Base-by-base conservation (phyloP, 2,113 vertebrate genomes). In the Plestiodon gilberti region DNA sequence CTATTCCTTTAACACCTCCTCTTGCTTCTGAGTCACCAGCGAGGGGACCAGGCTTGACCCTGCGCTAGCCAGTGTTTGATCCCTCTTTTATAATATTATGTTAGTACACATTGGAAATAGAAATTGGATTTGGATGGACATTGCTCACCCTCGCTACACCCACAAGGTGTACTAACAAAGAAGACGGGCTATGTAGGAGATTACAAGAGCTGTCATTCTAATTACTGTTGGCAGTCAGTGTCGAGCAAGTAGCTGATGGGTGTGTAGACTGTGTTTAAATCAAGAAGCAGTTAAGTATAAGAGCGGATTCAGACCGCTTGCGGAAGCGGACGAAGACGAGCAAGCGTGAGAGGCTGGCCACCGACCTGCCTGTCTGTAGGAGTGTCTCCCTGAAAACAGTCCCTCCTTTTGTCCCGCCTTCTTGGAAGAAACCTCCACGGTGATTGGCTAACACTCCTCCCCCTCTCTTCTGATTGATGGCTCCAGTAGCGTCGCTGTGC, bases 181-280 rank as follows among this genome's bases (percentile, higher is more conserved):
- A 62, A 1, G 15, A 35, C 22, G 85, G 73, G 88, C 87, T 82
- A 90, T 92, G 89, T 89, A 90, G 90, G 86, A 77, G 17, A 48
- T 82, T 91, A 81, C 87, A 91, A 89, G 89, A 91, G 84, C 89
- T 89, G 88, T 62, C 85, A 64, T 81, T 93, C 88, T 69, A 33
- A 0, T 3, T 81, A 71, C 13, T 70, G 71, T 81, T n/a, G 84
- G 88, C 86, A 91, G 79, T 91, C 86, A 89, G 92, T 93, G 91
- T 93, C 64, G 89, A 30, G 90, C 93, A 95, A 93, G 92, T 94
- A 93, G 89, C 85, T 83, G 64, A 91, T 90, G 91, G 91, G 90
- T 93, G 91, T 93, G 89, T 87, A 82, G 76, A 90, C 64, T 84
- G 70, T 82, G 40, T 33, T 64, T 89, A 93, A 88, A 94, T 93